Evolutionary conservation across 2,797 vertebrate species (phyloP), one percentile per base, ranked within the genome.

Genomic region (Alectoris magna): DNA sequence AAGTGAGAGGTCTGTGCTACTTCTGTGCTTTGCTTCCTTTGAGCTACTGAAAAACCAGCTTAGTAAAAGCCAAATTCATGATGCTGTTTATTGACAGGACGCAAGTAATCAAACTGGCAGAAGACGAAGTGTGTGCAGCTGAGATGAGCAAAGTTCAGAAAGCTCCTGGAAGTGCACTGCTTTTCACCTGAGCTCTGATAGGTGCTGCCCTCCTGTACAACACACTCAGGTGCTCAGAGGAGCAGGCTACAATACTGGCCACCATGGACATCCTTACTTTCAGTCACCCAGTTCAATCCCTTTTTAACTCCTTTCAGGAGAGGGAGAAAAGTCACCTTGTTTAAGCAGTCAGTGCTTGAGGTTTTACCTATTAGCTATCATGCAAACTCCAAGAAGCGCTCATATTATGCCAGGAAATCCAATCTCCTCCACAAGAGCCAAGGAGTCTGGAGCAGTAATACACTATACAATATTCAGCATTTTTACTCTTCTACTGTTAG

Each of bases 341-440:
- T 58, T 22, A 38, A 85, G 43, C 55, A 59, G 46, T 18, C 84
- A 83, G 8, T 38, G 43, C 62, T 68, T 55, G 59, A 46, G 88
- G 67, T 7, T 81, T 41, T 84, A 75, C 63, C 14, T 6, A 59
- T 41, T 7, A 24, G 67, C 69, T 18, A 75, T 62, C 66, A 74
- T 2, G 2, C 44, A 75, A 74, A 82, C 78, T 93, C 88, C 84
- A 18, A 0, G 51, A 82, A 85, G 82, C 14, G 55, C 69, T 84
- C 58, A 5, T 3, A 12, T 24, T 75, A 8, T 73, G 75, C 76
- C 92, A 95, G 91, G 93, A 95, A 95, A 95, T 90, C 87, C 93
- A 80, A 88, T 87, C 95, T 85, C 92, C 93, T 93, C 92, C 94
- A 73, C 89, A 91, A 91, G 89, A 96, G 93, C 92, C 92, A 73